Evolutionary conservation across 2,113 vertebrate species (phyloP).

Genomic region (Istiophorus platypterus): DNA sequence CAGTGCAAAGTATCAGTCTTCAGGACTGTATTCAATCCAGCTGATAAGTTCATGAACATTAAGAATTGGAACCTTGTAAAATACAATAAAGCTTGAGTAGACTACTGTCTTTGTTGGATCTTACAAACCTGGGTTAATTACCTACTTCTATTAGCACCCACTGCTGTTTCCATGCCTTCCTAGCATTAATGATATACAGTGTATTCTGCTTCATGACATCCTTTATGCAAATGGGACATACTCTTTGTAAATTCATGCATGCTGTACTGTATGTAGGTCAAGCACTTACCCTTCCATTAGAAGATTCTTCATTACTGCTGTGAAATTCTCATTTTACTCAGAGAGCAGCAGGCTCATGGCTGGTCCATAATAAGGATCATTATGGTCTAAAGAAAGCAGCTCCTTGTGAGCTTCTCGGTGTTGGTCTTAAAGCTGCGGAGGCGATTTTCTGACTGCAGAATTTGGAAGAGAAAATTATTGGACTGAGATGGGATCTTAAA

Average conservation of each 20-base stretch:
- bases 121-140: neutral
- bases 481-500: conserved; percentile 58
- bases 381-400: conserved; percentile 24
- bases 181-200: neutral
- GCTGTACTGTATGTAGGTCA: neutral
- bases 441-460: conserved; percentile 40
- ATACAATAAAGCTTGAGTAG: neutral
- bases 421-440: conserved; percentile 37
- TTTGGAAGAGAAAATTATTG: conserved; percentile 23
- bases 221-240: conserved; percentile 1
- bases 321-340: conserved; percentile 25
- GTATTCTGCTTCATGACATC: conserved; percentile 1
- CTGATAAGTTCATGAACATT: neutral
- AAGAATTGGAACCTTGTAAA: neutral
- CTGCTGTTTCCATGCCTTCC: neutral
- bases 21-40: neutral
- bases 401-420: conserved; percentile 21
- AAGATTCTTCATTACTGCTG: conserved; percentile 22
- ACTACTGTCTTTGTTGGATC: neutral
- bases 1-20: conserved; percentile 3
- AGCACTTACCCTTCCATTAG: neutral
- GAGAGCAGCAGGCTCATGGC: conserved; percentile 18
- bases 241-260: conserved; percentile 14
- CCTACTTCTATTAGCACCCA: neutral
- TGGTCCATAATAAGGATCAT: conserved; percentile 8